Percentiles rank a stretch among this genome's conserved stretches.
These are phyloP conservation scores for Sepioteuthis lessoniana DNA, from an alignment of 2,888 invertebrate species.

Conservation along the genomic window DNA sequence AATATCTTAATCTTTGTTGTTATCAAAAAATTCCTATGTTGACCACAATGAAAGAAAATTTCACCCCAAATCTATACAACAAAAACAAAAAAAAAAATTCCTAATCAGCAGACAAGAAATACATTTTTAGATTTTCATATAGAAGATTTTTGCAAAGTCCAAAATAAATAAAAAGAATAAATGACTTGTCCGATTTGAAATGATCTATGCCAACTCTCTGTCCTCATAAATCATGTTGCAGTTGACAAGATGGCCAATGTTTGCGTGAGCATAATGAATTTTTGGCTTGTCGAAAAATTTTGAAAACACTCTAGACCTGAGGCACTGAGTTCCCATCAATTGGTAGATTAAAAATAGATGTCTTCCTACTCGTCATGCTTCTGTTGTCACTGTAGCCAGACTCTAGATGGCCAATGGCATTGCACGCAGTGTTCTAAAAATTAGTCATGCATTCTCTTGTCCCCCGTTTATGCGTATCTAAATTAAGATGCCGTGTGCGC, in stretches of 20 bases:
- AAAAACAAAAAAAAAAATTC: background rate
- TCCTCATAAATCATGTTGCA: background rate
- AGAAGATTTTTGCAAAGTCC: background rate
- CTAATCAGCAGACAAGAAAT: background rate
- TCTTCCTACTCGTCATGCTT: slow-evolving; percentile 12
- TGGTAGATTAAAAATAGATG: slow-evolving; percentile 1
- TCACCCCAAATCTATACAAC: background rate
- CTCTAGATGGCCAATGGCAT: background rate
- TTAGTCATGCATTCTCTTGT: background rate
- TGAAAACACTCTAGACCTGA: background rate
- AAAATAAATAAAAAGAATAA: background rate
- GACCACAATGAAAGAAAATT: background rate
- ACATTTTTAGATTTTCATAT: background rate
- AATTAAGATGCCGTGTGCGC: background rate
- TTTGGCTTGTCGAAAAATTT: background rate
- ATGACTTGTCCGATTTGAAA: background rate
- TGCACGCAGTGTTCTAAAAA: background rate
- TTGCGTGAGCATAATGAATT: background rate
- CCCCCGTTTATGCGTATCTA: background rate
- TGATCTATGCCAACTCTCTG: background rate
- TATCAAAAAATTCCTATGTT: background rate
- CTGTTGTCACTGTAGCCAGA: background rate
- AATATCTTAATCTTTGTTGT: background rate
- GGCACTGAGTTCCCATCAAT: slow-evolving; percentile 5
- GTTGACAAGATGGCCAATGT: background rate